Evolutionary conservation across 2,113 vertebrate species (phyloP).

Genomic region (Pseudois nayaur): DNA sequence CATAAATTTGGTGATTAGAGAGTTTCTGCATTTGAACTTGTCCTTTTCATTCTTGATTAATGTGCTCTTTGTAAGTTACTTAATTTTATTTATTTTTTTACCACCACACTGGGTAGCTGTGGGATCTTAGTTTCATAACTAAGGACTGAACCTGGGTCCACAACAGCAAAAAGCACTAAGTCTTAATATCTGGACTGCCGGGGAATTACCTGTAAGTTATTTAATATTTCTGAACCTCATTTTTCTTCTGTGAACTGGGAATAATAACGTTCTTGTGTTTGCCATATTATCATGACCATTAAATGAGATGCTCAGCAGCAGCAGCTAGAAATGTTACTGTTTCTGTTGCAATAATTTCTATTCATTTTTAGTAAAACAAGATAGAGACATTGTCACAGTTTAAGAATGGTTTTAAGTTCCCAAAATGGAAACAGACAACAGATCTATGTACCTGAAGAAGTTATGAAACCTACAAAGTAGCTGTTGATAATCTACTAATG

Average conservation of each 20-base stretch:
- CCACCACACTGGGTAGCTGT: background rate
- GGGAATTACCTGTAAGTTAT: background rate
- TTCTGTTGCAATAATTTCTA: background rate
- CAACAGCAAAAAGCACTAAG: background rate
- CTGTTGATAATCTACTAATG: background rate
- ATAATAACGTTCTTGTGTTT: background rate
- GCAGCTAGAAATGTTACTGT: background rate
- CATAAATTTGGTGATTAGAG: background rate
- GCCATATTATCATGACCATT: background rate
- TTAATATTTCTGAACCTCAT: background rate
- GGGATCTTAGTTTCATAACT: background rate
- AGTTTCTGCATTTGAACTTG: background rate
- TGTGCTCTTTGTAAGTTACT: background rate
- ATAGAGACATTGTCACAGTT: background rate
- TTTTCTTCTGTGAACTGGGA: background rate
- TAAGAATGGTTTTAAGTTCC: background rate
- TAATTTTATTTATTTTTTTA: background rate
- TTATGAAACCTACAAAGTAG: background rate
- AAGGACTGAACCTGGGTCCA: background rate
- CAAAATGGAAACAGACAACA: background rate
- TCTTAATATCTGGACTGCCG: background rate
- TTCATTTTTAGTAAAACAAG: background rate
- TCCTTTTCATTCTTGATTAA: background rate
- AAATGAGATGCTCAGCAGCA: background rate
- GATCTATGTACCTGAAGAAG: background rate